phyloP scores from a whole-genome alignment of 2,888 invertebrate species.

The Protodeltote pygarga region DNA sequence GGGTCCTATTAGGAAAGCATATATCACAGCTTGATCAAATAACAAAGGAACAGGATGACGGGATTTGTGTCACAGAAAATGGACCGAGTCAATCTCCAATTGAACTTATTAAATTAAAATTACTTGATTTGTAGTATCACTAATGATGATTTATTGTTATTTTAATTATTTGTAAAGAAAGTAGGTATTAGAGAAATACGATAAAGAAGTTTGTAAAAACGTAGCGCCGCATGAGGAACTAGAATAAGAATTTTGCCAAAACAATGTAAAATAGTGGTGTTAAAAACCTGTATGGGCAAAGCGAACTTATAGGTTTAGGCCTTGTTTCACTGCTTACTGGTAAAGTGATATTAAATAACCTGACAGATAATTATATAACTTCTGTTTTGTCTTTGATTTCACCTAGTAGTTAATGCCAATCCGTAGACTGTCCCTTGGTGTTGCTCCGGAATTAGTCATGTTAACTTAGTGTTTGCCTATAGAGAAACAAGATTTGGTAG shows the following conservation, averaged over 20 bases:
- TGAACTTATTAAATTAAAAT: slow-evolving; percentile 81
- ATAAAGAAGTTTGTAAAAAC: background rate
- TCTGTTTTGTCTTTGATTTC: too few species aligned
- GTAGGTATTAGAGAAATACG: slow-evolving; percentile 3
- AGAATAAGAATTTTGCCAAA: background rate
- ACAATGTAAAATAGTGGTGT: background rate
- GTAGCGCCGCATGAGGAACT: background rate
- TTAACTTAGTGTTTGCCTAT: too few species aligned
- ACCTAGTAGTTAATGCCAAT: too few species aligned
- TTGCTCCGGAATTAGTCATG: too few species aligned
- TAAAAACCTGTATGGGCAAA: background rate
- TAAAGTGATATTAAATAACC: too few species aligned
- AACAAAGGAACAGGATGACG: slow-evolving; percentile 59
- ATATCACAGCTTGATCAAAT: slow-evolving; percentile 58
- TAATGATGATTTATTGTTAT: slow-evolving; percentile 71
- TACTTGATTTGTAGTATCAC: slow-evolving; percentile 60
- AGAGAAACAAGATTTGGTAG: too few species aligned
- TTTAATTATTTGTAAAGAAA: slow-evolving; percentile 23
- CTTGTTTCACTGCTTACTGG: too few species aligned
- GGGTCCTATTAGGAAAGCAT: slow-evolving; percentile 41
- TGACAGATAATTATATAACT: too few species aligned
- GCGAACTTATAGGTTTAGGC: too few species aligned
- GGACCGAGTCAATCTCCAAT: slow-evolving; percentile 77
- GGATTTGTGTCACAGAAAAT: slow-evolving; percentile 70
- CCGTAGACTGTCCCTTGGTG: too few species aligned